phyloP scores from a whole-genome alignment of 2,797 vertebrate species.

The Coregonus sp. region DNA sequence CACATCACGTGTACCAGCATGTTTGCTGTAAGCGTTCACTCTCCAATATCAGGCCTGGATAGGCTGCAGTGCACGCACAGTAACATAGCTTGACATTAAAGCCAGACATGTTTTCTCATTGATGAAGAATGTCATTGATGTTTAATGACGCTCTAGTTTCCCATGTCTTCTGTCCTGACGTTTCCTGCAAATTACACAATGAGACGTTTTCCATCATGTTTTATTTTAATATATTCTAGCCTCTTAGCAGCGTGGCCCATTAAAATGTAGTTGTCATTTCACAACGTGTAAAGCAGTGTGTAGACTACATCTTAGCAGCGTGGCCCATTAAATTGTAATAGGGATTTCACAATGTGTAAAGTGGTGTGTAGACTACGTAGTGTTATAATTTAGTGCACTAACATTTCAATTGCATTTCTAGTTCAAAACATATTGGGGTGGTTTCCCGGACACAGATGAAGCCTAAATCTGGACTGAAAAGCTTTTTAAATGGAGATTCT shows the following conservation, averaged over 20 bases:
- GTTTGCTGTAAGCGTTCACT: neutral
- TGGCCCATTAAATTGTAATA: too few relatives aligned
- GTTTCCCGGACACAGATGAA: too few relatives aligned
- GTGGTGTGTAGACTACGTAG: too few relatives aligned
- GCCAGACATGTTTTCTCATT: slow-evolving; percentile 4
- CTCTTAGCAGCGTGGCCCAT: neutral
- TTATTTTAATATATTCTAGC: too few relatives aligned
- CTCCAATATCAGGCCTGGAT: too few relatives aligned
- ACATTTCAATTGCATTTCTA: neutral
- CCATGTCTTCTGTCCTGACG: slow-evolving; percentile 43
- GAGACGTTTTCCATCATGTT: neutral
- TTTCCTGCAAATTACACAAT: slow-evolving; percentile 22
- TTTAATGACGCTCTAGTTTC: neutral
- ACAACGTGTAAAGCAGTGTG: too few relatives aligned
- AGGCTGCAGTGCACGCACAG: neutral
- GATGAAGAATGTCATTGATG: neutral
- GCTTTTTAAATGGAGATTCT: too few relatives aligned
- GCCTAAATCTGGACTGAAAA: too few relatives aligned
- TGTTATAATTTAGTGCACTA: too few relatives aligned
- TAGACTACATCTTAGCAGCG: neutral
- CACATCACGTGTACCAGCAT: neutral
- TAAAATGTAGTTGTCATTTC: neutral
- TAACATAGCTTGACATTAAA: neutral
- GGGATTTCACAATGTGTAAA: too few relatives aligned
- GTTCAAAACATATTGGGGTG: neutral